Percentiles rank a stretch among this genome's conserved stretches.
These are phyloP conservation scores for Sebastes taczanowskii DNA, from an alignment of 2,797 vertebrate genomes.

Conservation along the genomic window DNA sequence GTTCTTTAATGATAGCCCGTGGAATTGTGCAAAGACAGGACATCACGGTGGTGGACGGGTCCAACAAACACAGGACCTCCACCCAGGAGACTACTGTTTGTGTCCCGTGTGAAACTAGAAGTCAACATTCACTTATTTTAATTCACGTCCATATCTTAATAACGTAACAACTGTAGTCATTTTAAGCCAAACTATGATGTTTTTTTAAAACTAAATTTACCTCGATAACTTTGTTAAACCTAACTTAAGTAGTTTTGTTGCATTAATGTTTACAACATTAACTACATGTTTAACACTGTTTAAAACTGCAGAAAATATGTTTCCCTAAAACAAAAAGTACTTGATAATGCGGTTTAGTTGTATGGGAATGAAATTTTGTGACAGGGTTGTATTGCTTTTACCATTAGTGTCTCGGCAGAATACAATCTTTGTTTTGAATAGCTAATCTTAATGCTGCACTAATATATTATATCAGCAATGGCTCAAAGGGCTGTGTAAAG, in stretches of 20 bases:
- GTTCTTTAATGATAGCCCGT: too few species aligned
- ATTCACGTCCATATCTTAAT: too few species aligned
- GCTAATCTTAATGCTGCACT: not conserved
- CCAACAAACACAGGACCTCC: not conserved
- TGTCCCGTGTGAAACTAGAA: too few species aligned
- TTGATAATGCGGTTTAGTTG: too few species aligned
- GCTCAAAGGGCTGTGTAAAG: not conserved
- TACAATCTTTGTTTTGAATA: not conserved
- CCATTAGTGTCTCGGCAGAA: not conserved
- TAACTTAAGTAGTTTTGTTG: not conserved
- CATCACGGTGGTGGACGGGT: too few species aligned
- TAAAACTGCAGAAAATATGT: too few species aligned
- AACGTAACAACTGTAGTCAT: not conserved
- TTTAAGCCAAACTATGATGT: not conserved
- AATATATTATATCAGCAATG: not conserved
- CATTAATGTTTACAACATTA: not conserved
- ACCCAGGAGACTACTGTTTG: not conserved
- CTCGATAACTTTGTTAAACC: not conserved
- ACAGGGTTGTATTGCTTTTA: not conserved
- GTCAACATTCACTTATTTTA: too few species aligned
- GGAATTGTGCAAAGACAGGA: too few species aligned
- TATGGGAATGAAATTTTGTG: too few species aligned
- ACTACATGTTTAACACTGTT: too few species aligned
- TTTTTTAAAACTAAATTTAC: not conserved
- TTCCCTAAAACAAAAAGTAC: too few species aligned